Evolutionary conservation across 2,113 vertebrate species (phyloP).

Genomic region (Thamnophis sirtalis): DNA sequence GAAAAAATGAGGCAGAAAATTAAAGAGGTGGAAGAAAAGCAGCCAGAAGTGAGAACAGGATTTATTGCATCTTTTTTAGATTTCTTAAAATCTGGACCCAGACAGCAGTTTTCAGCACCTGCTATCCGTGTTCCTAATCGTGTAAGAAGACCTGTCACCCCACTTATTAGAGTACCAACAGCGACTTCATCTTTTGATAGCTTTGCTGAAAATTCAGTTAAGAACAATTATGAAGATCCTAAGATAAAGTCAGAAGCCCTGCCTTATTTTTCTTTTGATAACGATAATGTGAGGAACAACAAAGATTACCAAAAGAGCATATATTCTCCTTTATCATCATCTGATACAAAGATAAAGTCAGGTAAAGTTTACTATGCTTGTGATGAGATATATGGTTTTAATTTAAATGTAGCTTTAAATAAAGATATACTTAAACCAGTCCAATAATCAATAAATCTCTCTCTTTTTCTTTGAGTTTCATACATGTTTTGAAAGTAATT

Average conservation of each 20-base stretch:
- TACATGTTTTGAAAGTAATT: background rate
- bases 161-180: slow-evolving; percentile 69
- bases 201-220: slow-evolving; percentile 69
- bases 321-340: slow-evolving; percentile 79
- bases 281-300: slow-evolving; percentile 86
- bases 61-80: slow-evolving; percentile 98
- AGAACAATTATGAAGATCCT: slow-evolving; percentile 82
- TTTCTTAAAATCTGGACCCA: slow-evolving; percentile 95
- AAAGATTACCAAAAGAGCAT: slow-evolving; percentile 89
- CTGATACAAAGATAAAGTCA: slow-evolving; percentile 81
- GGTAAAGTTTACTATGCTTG: slow-evolving; percentile 68
- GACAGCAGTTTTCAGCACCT: slow-evolving; percentile 89
- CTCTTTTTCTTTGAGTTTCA: slow-evolving; percentile 4
- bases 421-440: background rate
- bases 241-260: slow-evolving; percentile 88
- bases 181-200: slow-evolving; percentile 65
- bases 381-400: slow-evolving; percentile 15
- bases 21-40: slow-evolving; percentile 95
- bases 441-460: background rate
- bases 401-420: background rate
- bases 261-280: slow-evolving; percentile 93
- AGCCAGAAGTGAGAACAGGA: slow-evolving; percentile 95
- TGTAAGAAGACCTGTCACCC: slow-evolving; percentile 77
- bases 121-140: slow-evolving; percentile 84
- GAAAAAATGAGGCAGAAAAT: slow-evolving; percentile 97